These are phyloP conservation scores for Hippoglossus hippoglossus DNA, from an alignment of 2,797 vertebrate genomes.

Conservation along the genomic window DNA sequence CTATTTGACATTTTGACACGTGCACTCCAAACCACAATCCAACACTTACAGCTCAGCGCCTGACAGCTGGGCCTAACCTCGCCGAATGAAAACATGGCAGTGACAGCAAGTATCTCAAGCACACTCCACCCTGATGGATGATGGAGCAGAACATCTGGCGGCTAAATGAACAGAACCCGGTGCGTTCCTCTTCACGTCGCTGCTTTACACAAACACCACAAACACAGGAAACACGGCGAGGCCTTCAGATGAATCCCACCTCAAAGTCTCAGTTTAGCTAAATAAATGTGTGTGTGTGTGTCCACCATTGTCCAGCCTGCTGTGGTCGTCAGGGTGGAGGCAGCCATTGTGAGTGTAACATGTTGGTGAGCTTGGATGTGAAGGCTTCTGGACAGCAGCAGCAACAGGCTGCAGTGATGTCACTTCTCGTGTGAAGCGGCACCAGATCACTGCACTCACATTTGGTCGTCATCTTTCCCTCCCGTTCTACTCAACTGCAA, in stretches of 20 bases:
- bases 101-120: conserved; percentile 32
- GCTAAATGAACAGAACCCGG: neutral
- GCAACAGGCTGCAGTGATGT: conserved; percentile 25
- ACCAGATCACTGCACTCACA: neutral
- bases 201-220: conserved; percentile 19
- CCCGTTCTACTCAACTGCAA: conserved; percentile 95
- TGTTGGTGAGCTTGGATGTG: conserved; percentile 24
- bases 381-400: conserved; percentile 45
- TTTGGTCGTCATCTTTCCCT: conserved; percentile 92
- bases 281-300: conserved; percentile 6
- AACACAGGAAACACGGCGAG: conserved; percentile 6
- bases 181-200: neutral
- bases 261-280: conserved; percentile 6
- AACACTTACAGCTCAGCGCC: conserved; percentile 3
- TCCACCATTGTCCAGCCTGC: conserved; percentile 8
- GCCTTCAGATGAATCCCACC: conserved; percentile 1
- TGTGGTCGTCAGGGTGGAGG: conserved; percentile 30
- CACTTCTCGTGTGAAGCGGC: conserved; percentile 42
- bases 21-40: conserved; percentile 13
- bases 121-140: conserved; percentile 14
- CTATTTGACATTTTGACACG: conserved; percentile 17
- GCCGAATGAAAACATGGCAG: conserved; percentile 46
- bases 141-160: neutral
- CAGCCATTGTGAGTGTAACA: conserved; percentile 11
- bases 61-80: conserved; percentile 20